Evolutionary conservation across 1,140 invertebrate genomes (phyloP), one percentile per base, ranked within the genome.

Genomic region (Macrocentrus cingulum): DNA sequence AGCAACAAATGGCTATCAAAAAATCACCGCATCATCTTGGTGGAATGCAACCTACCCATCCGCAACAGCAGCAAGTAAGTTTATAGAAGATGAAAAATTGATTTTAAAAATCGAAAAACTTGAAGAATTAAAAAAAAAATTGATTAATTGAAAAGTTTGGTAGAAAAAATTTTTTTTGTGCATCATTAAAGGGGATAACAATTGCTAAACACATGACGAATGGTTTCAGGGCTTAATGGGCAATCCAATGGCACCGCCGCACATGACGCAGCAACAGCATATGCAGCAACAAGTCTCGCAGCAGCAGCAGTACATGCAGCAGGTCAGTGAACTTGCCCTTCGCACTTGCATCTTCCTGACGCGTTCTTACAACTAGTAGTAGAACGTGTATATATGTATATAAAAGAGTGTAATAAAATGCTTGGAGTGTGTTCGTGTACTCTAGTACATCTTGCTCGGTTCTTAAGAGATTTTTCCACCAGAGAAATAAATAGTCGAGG

Each of bases 271-370:
- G 65, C 80, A 78, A 51, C 78, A 70, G 64, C 67, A 75, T 58
- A 73, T 76, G 71, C 73, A 81, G 44, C 82, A 83, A 65, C 80
- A 81, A 60, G 78, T 77, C 16, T 75, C 76, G 55, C 81, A 79
- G 56, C 76, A 79, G 56, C 76, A 77, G 50, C 77, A 80, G 59
- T 79, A 78, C 39, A 78, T 77, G 67, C 77, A 77, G 67, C 80
- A 79, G 73, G 77, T 80, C 56, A 69, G 70, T 70, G 58, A 63
- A 66, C 60, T 44, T 57, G 29, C 44, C 48, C 29, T 51, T 13
- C 22, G n/a, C 53, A 41, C 6, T 20, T 19, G 19, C 13, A 23
- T 15, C 1, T 54, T n/a, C 54, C 29, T 29, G 15, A 56, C 36
- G 51, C 5, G 11, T 16, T 49, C 5, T 22, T 37, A 37, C 39